Evolutionary conservation across 2,797 vertebrate genomes (phyloP), one percentile per base, ranked within the genome.

Genomic region (Sebastiscus albofasciatus): DNA sequence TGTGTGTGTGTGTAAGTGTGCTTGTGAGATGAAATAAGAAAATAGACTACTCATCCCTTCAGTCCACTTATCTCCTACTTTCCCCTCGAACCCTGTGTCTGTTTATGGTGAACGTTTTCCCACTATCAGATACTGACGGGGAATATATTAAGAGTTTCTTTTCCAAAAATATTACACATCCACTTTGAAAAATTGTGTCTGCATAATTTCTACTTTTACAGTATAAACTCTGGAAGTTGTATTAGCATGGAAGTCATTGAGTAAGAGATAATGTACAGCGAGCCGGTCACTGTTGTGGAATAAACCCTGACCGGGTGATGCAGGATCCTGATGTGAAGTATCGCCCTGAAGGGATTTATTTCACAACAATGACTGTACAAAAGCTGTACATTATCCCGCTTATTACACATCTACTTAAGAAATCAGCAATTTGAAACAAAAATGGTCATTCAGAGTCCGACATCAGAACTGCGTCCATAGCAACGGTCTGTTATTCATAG

Each of bases 1-100:
- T 56, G 56, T 36, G 7, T 2, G 26, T 66, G 34, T 60, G 49
- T 72, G 72, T 20, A 8, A 27, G 62, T 75, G 66, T 4, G 34
- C n/a, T 29, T 22, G n/a, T 67, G 34, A 49, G 60, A 39, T 36
- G 24, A 59, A 76, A 75, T 42, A 70, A 80, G 66, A 77, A 77
- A 82, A 82, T n/a, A 46, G 54, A 59, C 62, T 4, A 66, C 62
- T 75, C 52, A 76, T 72, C 58, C 65, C 34, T 46, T 75, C 18
- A 66, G 71, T 64, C 72, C 70, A 78, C 75, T 83, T 74, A 84
- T 82, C 81, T 75, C 52, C 22, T 49, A 4, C 66, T 75, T 72
- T 83, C 14, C 26, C 24, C 26, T 56, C 54, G 0, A 56, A 56
- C 22, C 54, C 54, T 56, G 54, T 3, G 9, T 26, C 54, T 84